Conservation (phyloP, 2,113 vertebrate species). For the Quiscalus mexicanus region DNA sequence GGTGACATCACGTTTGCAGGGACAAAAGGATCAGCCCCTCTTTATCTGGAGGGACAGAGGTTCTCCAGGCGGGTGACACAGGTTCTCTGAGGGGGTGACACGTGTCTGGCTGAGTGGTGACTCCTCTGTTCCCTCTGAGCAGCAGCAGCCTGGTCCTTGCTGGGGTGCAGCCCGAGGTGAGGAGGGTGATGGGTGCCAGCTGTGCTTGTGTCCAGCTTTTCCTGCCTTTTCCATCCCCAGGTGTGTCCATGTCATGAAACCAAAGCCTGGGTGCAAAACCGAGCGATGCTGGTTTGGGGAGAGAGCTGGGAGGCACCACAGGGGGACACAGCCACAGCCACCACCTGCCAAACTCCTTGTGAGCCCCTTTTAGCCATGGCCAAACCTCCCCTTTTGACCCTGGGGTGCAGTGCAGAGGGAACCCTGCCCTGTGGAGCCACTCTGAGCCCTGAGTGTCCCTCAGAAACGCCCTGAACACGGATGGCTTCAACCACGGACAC, state of each 20-base stretch:
- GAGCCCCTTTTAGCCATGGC: rapidly evolving
- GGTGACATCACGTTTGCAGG: rapidly evolving
- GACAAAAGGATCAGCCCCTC: not conserved
- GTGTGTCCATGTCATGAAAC: rapidly evolving
- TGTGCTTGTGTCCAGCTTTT: not conserved
- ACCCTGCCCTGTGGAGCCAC: rapidly evolving
- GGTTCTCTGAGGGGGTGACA: not conserved
- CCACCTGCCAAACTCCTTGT: rapidly evolving
- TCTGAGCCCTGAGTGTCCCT: not conserved
- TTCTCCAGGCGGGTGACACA: not conserved
- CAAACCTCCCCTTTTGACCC: rapidly evolving
- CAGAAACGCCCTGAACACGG: rapidly evolving
- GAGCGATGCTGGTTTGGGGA: rapidly evolving
- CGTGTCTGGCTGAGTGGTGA: not conserved
- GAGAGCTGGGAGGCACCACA: rapidly evolving
- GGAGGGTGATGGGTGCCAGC: rapidly evolving
- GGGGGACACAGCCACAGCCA: not conserved
- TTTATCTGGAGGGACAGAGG: not conserved
- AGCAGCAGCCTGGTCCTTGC: not conserved
- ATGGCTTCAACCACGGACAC: not conserved
- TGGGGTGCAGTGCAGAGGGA: not conserved
- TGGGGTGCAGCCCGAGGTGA: not conserved
- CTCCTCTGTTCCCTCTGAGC: not conserved
- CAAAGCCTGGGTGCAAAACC: rapidly evolving
- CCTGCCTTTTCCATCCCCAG: not conserved